These are phyloP conservation scores for Syritta pipiens DNA, from an alignment of 2,888 invertebrate species.

Conservation along the genomic window DNA sequence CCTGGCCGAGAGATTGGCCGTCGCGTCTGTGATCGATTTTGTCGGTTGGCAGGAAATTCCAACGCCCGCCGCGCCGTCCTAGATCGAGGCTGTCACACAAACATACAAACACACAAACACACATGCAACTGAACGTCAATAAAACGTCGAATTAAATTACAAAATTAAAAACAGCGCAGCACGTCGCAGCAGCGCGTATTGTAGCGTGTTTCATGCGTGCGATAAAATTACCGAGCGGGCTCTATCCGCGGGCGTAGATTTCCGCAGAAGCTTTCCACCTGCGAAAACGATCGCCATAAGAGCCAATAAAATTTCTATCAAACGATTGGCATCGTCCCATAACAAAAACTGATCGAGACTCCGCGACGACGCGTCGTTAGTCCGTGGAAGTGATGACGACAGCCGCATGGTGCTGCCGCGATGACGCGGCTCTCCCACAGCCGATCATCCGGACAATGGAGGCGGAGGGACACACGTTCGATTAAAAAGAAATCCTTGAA, in stretches of 20 bases:
- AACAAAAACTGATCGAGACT: constrained; percentile 38
- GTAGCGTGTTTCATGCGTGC: constrained; percentile 62
- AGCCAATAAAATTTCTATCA: constrained; percentile 65
- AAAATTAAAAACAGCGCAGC: constrained; percentile 36
- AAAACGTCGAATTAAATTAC: constrained; percentile 57
- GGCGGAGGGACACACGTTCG: constrained; percentile 44
- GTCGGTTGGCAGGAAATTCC: no score
- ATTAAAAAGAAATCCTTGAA: constrained; percentile 61
- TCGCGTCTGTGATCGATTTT: constrained; percentile 58
- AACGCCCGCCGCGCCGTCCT: no score
- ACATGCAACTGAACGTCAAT: no score
- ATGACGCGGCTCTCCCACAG: constrained; percentile 24
- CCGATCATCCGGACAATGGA: no score
- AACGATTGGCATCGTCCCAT: constrained; percentile 51
- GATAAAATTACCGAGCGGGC: constrained; percentile 46
- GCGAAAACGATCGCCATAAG: constrained; percentile 52
- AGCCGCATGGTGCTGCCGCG: constrained; percentile 41
- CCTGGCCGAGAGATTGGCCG: constrained; percentile 49
- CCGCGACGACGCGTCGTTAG: constrained; percentile 44
- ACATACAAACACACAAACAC: no score
- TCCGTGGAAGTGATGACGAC: constrained; percentile 61
- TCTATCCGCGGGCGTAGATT: constrained; percentile 49
- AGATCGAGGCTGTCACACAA: no score
- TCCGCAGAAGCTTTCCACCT: constrained; percentile 65
- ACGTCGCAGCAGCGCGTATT: constrained; percentile 29